These are phyloP conservation scores for Pseudococcus jackbeardsleyi DNA, from an alignment of 2,888 invertebrate species.

Conservation along the genomic window DNA sequence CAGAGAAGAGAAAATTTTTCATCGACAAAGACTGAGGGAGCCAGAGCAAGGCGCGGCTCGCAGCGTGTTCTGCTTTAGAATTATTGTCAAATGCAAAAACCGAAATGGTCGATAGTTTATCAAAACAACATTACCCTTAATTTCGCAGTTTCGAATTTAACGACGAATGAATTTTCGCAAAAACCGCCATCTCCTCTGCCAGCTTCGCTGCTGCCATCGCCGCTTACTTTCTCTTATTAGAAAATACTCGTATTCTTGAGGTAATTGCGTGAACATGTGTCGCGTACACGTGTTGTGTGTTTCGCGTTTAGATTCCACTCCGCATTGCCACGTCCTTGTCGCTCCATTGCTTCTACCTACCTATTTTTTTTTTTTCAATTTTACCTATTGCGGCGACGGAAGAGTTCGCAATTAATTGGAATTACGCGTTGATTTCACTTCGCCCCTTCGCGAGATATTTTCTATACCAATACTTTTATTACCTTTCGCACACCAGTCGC, in stretches of 20 bases:
- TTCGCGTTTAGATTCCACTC: neutral
- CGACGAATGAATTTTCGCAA: constrained; percentile 24
- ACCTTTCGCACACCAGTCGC: no score
- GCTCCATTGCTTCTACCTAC: neutral
- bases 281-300: constrained; percentile 6
- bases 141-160: neutral
- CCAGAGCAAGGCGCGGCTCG: no score
- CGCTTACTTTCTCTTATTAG: neutral
- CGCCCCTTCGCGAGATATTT: no score
- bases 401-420: no score
- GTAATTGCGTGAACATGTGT: neutral
- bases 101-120: constrained; percentile 35
- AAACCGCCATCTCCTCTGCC: neutral
- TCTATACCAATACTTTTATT: no score
- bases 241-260: neutral
- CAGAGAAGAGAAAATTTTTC: no score
- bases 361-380: neutral
- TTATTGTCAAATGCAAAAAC: constrained; percentile 43
- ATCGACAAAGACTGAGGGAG: no score
- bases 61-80: neutral
- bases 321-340: no score
- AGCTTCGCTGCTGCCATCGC: neutral
- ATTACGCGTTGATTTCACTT: no score
- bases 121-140: neutral
- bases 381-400: neutral